These are phyloP conservation scores for Acronicta aceris DNA, from an alignment of 2,888 invertebrate genomes.

Conservation along the genomic window DNA sequence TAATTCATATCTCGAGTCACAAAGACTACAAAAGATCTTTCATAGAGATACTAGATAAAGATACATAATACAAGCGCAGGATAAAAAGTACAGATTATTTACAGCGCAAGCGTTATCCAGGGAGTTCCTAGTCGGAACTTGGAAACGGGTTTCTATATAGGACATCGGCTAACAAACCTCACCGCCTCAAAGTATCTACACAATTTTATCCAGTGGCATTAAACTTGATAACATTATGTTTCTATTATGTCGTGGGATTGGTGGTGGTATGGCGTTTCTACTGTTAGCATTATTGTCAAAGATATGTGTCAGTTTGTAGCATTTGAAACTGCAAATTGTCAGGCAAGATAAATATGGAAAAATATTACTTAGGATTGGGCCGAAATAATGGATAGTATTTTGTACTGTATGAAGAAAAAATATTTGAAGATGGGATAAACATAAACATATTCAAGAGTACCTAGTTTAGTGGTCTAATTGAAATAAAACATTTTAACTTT, in stretches of 20 bases:
- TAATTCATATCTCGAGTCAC: no score
- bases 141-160: constrained; percentile 35
- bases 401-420: no score
- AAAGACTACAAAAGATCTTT: constrained; percentile 13
- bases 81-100: constrained; percentile 22
- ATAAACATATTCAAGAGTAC: no score
- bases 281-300: constrained; percentile 17
- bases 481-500: no score
- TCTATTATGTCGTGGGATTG: constrained; percentile 1
- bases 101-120: constrained; percentile 32
- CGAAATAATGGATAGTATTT: no score
- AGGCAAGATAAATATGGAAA: no score
- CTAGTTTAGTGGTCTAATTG: no score
- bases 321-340: no score
- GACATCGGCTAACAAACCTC: constrained; percentile 23
- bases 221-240: constrained; percentile 23
- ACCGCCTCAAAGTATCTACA: constrained; percentile 10
- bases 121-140: constrained; percentile 20
- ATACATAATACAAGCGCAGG: constrained; percentile 1
- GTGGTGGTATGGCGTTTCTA: constrained; percentile 10
- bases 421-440: no score
- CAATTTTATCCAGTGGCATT: constrained; percentile 22
- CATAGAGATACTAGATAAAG: constrained; percentile 17
- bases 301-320: neutral
- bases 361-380: no score